Base-by-base conservation (phyloP, 64 coral and sea anemone genomes). In the Actinia tenebrosa region DNA sequence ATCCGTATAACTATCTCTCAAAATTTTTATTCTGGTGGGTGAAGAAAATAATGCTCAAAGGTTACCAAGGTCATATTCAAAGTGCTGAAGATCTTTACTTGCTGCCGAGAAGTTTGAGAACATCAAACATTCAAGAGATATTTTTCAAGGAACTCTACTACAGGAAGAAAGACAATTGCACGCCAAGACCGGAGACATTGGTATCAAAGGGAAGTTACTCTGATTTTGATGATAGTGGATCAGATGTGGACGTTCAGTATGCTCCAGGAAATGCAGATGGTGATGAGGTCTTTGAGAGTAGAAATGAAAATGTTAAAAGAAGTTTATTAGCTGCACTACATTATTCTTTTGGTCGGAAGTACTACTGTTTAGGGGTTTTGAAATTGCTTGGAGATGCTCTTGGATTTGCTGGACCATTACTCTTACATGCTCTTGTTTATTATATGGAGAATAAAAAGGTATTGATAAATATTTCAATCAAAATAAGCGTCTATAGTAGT, bases 371-470 rank as follows among this genome's bases (percentile, higher is more conserved):
- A 86, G 93, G 97, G 27, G 64, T 99, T 53, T 60, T 99, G 82
- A 99, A 99, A 56, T 86, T 99, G 10, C 69, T 92, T 79, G 93
- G 97, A 63, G 97, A 99, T 83, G 86, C 80, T 26, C 91, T 99
- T 42, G 87, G 97, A 27, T 99, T 99, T 87, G 93, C 93, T 93
- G 97, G 97, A 13, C 97, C 97, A 15, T 84, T 99, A n/a, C 84
- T 99, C 50, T 63, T 99, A 19, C 97, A 99, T 93, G 97, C 97
- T 58, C 68, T 99, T 78, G 97, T 99, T 50, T 99, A 93, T 7
- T 99, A 89, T 79, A 99, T 99, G 93, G 97, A 99, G 78, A 99
- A 99, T 55, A 93, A 60, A 89, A 81, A 95, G 83, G 97, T 95
- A 91, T 86, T 79, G 8, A 4, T 66, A 66, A 66, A 83, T 14